Evolutionary conservation across 2,113 vertebrate genomes (phyloP).

Genomic region (Stigmatopora argus): DNA sequence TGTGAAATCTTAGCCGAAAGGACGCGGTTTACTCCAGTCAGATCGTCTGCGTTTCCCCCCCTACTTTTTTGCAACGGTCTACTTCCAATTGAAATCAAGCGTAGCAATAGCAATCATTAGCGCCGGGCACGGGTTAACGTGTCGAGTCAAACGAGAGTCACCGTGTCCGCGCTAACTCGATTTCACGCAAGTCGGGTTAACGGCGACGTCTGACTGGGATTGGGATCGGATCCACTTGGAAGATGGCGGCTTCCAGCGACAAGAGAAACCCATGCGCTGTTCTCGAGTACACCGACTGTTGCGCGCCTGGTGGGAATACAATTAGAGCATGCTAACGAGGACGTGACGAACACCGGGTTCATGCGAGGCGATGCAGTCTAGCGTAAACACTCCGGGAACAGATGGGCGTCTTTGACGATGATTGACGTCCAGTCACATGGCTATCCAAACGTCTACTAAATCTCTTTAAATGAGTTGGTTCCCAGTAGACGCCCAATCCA

Average conservation of each 20-base stretch:
- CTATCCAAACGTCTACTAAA: too few relatives aligned
- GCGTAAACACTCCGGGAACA: too few relatives aligned
- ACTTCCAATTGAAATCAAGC: slow-evolving; percentile 19
- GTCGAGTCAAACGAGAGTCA: slow-evolving; percentile 11
- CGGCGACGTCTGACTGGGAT: slow-evolving; percentile 40
- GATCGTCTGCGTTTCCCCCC: slow-evolving; percentile 34
- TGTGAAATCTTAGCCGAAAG: slow-evolving; percentile 35
- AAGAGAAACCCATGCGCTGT: slow-evolving; percentile 34
- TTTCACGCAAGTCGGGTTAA: slow-evolving; percentile 48
- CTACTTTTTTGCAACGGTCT: slow-evolving; percentile 5
- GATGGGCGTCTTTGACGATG: too few relatives aligned
- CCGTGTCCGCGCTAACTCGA: slow-evolving; percentile 51
- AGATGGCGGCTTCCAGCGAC: slow-evolving; percentile 31
- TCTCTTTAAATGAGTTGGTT: too few relatives aligned
- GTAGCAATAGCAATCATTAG: slow-evolving; percentile 15
- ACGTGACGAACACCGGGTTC: too few relatives aligned
- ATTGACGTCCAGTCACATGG: too few relatives aligned
- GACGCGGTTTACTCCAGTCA: slow-evolving; percentile 20
- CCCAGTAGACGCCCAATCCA: too few relatives aligned
- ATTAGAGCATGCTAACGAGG: too few relatives aligned
- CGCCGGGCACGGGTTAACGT: slow-evolving; percentile 3
- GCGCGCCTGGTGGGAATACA: too few relatives aligned
- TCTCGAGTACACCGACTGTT: too few relatives aligned
- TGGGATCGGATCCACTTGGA: slow-evolving; percentile 52
- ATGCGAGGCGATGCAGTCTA: too few relatives aligned